Conservation (phyloP, 2,113 vertebrate genomes). For the Solenodon paradoxus region DNA sequence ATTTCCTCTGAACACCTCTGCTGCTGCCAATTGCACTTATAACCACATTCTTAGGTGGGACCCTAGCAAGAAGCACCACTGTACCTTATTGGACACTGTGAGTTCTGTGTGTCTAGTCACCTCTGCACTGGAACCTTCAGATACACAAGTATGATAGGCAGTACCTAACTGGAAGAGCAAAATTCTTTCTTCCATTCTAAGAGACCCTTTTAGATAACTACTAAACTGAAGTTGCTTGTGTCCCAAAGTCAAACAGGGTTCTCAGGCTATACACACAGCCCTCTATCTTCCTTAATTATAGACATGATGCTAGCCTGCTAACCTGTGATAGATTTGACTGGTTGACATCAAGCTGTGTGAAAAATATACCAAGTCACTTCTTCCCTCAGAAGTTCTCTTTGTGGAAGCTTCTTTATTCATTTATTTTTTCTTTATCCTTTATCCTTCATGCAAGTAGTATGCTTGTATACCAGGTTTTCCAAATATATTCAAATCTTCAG, state of each 20-base stretch:
- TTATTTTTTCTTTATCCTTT: no score
- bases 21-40: background rate
- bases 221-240: background rate
- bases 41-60: background rate
- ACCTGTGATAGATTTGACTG: background rate
- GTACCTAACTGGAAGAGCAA: background rate
- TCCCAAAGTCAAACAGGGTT: background rate
- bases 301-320: background rate
- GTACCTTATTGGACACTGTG: background rate
- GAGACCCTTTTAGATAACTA: background rate
- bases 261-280: background rate
- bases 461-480: no score
- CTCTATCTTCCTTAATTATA: background rate
- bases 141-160: background rate
- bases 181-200: background rate
- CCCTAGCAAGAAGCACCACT: background rate
- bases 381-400: background rate
- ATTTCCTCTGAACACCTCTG: fast-evolving
- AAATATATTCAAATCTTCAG: background rate
- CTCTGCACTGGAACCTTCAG: background rate
- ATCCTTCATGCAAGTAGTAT: background rate
- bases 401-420: background rate
- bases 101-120: background rate
- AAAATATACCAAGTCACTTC: background rate
- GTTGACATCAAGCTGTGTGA: background rate